Base-by-base conservation (phyloP, 2,797 vertebrate genomes). In the Sebastes flavidus region DNA sequence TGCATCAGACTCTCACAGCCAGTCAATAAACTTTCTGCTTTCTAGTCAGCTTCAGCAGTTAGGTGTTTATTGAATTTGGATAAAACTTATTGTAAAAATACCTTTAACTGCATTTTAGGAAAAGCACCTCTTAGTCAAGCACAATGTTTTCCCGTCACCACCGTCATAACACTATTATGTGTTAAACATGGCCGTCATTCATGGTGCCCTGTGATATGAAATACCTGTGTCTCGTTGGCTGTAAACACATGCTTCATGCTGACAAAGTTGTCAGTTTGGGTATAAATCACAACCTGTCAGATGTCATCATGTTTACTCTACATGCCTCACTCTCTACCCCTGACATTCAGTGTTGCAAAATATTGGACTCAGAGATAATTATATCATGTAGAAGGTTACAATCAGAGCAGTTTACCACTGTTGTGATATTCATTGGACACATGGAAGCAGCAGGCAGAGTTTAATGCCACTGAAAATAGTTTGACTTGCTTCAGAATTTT, bases 401-500 rank as follows among this genome's bases (percentile, higher is more conserved):
- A 58, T 88, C 84, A 66, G 36, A 78, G 65, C 70, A 61, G 77
- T 72, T 85, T 78, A 71, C 24, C 46, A 27, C 52, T 75, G 77
- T 72, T 66, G 75, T 86, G 82, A 85, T 82, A 27, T 81, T 59
- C 78, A 75, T 30, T 9, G 20, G 74, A 82, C 32, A 73, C 66
- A 81, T 16, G 79, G 46, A 68, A 46, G 77, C 60, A 69, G 77
- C 80, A 86, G 78, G 69, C 73, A 54, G 87, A 83, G 70, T 75
- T 89, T 82, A 84, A 89, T 85, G 82, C 71, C 75, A 76, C 78
- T 82, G 74, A 85, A 90, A 90, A 83, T 80, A 83, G 77, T 90
- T 84, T 87, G 91, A 88, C 87, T 91, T 56, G 79, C 32, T 72
- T 75, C 66, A 65, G 67, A 88, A 73, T 82, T 80, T 84, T 84